Evolutionary conservation across 2,113 vertebrate genomes (phyloP).

Genomic region (human (Homo sapiens)): DNA sequence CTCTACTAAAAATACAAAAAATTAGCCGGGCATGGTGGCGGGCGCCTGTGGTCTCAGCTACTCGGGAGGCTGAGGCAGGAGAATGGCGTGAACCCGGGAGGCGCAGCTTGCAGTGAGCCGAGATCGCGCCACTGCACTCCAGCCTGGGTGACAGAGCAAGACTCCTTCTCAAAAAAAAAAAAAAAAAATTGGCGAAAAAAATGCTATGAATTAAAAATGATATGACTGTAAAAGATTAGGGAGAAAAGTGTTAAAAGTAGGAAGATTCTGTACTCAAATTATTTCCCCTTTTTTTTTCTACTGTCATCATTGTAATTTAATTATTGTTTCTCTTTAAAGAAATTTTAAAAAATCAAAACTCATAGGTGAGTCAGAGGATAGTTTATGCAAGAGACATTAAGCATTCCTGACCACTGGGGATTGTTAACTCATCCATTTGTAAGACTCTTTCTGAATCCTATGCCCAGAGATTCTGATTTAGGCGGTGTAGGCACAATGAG

Average conservation of each 20-base stretch:
- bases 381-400: not conserved
- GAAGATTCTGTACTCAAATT: not conserved
- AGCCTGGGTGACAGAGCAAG: no score
- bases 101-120: no score
- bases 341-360: not conserved
- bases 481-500: not conserved
- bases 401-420: not conserved
- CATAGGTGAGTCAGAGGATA: not conserved
- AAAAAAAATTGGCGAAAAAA: no score
- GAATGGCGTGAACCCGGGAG: no score
- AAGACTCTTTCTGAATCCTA: not conserved
- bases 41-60: no score
- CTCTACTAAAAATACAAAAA: no score
- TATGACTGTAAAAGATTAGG: not conserved
- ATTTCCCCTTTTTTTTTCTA: not conserved
- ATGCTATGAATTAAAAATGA: not conserved
- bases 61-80: no score
- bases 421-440: not conserved
- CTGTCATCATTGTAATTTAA: not conserved
- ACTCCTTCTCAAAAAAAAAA: no score
- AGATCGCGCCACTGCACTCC: no score
- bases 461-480: not conserved
- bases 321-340: not conserved
- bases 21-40: no score
- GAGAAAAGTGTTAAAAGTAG: slow-evolving; percentile 14